Conservation (phyloP, 53 echinoderm and acorn worm species). For the Holothuria scabra region DNA sequence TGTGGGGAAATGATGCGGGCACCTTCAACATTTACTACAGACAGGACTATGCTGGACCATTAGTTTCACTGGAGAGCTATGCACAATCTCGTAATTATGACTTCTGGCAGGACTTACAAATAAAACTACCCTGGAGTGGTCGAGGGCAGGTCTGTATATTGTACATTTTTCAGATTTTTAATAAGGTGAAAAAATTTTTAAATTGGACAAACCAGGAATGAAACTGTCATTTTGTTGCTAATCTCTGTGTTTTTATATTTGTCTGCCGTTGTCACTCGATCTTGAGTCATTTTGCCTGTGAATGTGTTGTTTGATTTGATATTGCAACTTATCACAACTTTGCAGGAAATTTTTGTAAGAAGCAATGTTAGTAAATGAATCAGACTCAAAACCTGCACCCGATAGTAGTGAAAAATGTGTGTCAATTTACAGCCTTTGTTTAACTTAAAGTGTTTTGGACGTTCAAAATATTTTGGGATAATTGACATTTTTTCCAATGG, state of each 20-base stretch:
- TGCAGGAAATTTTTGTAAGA: too few species aligned
- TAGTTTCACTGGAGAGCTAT: neutral
- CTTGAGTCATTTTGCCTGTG: too few species aligned
- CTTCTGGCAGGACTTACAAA: neutral
- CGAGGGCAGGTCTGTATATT: slow-evolving; percentile 17
- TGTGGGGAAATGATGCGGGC: slow-evolving; percentile 52
- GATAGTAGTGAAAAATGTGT: too few species aligned
- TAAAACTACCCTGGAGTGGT: neutral
- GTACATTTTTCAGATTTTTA: neutral
- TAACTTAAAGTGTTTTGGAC: too few species aligned
- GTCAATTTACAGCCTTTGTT: too few species aligned
- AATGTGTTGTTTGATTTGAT: too few species aligned
- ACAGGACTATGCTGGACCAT: slow-evolving; percentile 42
- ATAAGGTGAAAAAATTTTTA: neutral
- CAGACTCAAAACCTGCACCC: too few species aligned
- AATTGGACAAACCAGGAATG: neutral
- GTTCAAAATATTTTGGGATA: too few species aligned
- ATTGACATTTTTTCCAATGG: too few species aligned
- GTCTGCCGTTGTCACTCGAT: too few species aligned
- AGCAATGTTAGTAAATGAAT: too few species aligned
- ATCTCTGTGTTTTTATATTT: neutral
- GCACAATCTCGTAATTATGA: slow-evolving; percentile 10
- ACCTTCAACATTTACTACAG: slow-evolving; percentile 53
- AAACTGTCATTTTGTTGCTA: neutral
- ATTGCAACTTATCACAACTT: too few species aligned